A percentile compares a stretch with the other conserved stretches of the same genome.
Evolutionary conservation across 1,140 invertebrate species (phyloP).

Genomic region (Holcopasites calliopsidis): DNA sequence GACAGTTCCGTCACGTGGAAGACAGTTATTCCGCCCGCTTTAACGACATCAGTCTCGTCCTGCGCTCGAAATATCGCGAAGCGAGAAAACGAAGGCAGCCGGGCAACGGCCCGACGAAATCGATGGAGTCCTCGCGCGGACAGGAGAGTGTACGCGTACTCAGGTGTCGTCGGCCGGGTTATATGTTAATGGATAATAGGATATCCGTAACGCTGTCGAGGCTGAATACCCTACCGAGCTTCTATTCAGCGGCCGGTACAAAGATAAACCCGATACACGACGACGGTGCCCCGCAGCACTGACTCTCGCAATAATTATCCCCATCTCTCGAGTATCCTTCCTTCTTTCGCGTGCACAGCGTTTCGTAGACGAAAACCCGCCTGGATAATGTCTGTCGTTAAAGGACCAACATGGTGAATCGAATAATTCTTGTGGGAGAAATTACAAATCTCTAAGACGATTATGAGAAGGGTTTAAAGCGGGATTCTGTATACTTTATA

Average conservation of each 20-base stretch:
- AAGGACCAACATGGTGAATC: no score
- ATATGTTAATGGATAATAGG: slow-evolving; percentile 66
- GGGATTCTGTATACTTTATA: background rate
- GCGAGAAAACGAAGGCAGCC: slow-evolving; percentile 42
- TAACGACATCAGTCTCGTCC: slow-evolving; percentile 31
- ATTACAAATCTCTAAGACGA: background rate
- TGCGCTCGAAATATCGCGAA: slow-evolving; percentile 46
- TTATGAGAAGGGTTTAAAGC: no score
- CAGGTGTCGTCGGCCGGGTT: slow-evolving; percentile 31
- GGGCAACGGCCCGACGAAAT: slow-evolving; percentile 50
- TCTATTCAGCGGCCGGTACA: slow-evolving; percentile 46
- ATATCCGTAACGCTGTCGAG: slow-evolving; percentile 58
- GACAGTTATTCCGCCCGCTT: slow-evolving; percentile 17
- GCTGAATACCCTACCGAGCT: slow-evolving; percentile 15
- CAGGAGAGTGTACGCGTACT: background rate
- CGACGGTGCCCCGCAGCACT: slow-evolving; percentile 5
- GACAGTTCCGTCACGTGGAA: background rate
- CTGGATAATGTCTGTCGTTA: background rate
- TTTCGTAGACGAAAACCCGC: background rate
- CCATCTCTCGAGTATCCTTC: slow-evolving; percentile 24
- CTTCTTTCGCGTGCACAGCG: slow-evolving; percentile 2
- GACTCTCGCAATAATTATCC: slow-evolving; percentile 48
- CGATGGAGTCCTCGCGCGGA: slow-evolving; percentile 49
- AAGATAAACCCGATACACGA: slow-evolving; percentile 53
- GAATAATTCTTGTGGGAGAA: no score